Percentiles rank a stretch among this genome's conserved stretches.
Conservation (phyloP, 1,140 invertebrate genomes). For the Kradibia gibbosae region DNA sequence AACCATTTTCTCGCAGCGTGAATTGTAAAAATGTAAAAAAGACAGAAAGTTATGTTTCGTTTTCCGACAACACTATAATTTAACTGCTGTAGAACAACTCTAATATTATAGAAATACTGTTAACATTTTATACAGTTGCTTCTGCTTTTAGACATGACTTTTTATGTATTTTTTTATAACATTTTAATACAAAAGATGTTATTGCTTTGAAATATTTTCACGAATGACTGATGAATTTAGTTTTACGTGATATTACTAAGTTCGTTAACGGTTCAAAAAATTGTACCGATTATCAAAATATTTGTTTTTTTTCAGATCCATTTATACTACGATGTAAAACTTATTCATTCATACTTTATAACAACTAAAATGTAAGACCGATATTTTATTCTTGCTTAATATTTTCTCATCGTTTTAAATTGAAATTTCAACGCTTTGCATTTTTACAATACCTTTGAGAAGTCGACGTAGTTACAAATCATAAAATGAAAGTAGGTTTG, state of each 20-base stretch:
- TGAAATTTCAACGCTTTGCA: not conserved
- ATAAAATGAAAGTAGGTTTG: slow-evolving; percentile 38
- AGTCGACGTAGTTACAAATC: not conserved
- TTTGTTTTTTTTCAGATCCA: too few species aligned
- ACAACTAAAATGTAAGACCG: not conserved
- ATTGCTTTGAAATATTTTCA: too few species aligned
- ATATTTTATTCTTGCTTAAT: not conserved
- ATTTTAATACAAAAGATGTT: too few species aligned
- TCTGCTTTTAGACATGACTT: not conserved
- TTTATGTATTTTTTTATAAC: too few species aligned
- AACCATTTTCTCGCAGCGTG: slow-evolving; percentile 9
- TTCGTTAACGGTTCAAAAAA: too few species aligned
- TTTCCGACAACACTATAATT: not conserved
- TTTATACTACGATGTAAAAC: too few species aligned
- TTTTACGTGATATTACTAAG: too few species aligned
- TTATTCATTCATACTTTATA: too few species aligned
- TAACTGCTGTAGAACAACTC: not conserved
- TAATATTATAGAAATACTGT: slow-evolving; percentile 44
- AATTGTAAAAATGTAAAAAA: slow-evolving; percentile 39
- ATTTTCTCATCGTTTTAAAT: not conserved
- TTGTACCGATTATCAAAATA: too few species aligned
- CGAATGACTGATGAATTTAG: too few species aligned
- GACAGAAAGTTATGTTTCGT: slow-evolving; percentile 43
- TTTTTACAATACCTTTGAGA: not conserved
- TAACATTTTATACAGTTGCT: slow-evolving; percentile 39